Percentiles rank a stretch among this genome's conserved stretches.
These are phyloP conservation scores for Chorisops tibialis DNA, from an alignment of 2,888 invertebrate genomes.

Conservation along the genomic window DNA sequence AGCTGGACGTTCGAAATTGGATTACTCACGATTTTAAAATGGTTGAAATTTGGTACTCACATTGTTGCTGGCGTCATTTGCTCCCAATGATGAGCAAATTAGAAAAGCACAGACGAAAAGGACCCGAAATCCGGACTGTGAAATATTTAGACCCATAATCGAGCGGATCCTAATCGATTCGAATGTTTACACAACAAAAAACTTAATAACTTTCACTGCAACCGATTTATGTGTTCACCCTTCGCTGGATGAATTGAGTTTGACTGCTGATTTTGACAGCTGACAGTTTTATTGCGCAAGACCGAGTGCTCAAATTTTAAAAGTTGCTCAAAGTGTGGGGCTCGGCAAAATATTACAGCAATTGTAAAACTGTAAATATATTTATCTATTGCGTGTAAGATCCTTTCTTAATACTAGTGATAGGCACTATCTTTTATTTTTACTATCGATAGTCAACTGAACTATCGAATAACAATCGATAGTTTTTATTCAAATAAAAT, in stretches of 20 bases:
- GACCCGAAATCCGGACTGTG: not conserved
- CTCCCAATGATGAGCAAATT: not conserved
- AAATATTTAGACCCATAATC: not conserved
- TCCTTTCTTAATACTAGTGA: too few species aligned
- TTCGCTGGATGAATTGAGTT: not conserved
- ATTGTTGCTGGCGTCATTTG: not conserved
- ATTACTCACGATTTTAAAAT: too few species aligned
- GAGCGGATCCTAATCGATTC: not conserved
- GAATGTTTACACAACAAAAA: too few species aligned
- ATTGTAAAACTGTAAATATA: too few species aligned
- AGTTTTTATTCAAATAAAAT: too few species aligned
- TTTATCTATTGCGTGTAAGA: too few species aligned
- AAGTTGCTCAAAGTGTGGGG: too few species aligned
- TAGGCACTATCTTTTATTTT: too few species aligned
- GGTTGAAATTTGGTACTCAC: not conserved
- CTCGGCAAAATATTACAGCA: too few species aligned
- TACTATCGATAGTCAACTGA: too few species aligned
- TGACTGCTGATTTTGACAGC: not conserved
- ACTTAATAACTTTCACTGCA: not conserved
- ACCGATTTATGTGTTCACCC: not conserved
- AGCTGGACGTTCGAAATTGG: too few species aligned
- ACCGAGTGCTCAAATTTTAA: not conserved
- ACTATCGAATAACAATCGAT: too few species aligned
- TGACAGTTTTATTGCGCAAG: conserved; percentile 12
- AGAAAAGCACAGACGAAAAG: not conserved